Evolutionary conservation across 1,140 invertebrate genomes (phyloP).

Genomic region (Trichogramma pretiosum): DNA sequence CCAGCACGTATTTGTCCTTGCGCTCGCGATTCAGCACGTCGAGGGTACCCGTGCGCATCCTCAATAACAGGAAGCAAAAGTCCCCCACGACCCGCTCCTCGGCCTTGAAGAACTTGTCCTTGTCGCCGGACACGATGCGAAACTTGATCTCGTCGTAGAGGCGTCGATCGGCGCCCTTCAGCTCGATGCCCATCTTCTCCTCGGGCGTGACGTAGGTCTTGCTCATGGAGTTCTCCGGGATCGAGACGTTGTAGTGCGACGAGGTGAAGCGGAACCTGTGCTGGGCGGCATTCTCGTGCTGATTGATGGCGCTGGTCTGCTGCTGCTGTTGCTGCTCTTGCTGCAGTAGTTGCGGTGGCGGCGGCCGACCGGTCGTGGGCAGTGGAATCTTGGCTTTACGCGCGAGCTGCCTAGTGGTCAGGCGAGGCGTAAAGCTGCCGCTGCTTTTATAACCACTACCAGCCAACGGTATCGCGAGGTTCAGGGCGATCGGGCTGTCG

Average conservation of each 20-base stretch:
- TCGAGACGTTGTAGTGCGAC: constrained; percentile 76
- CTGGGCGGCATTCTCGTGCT: constrained; percentile 13
- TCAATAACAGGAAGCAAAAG: constrained; percentile 83
- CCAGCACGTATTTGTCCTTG: constrained; percentile 71
- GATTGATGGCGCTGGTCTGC: not conserved
- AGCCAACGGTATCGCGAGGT: not conserved
- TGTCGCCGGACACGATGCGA: constrained; percentile 75
- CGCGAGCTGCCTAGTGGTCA: too few relatives aligned
- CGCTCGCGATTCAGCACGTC: constrained; percentile 86
- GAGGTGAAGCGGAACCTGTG: constrained; percentile 61
- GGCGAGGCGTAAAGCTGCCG: too few relatives aligned
- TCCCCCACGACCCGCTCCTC: constrained; percentile 80
- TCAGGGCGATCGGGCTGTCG: constrained; percentile 1
- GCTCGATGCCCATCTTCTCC: constrained; percentile 60
- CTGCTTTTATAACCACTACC: too few relatives aligned
- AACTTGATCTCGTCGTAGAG: constrained; percentile 61
- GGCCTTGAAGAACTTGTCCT: constrained; percentile 85
- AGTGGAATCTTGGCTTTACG: too few relatives aligned
- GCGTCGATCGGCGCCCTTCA: constrained; percentile 43
- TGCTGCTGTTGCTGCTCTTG: constrained; percentile 4
- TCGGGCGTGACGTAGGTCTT: constrained; percentile 66
- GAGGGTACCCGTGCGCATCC: constrained; percentile 75
- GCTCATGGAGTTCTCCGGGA: constrained; percentile 83
- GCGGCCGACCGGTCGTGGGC: constrained; percentile 30
- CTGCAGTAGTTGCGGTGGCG: constrained; percentile 18